These are phyloP conservation scores for Glaucopsyche alexis DNA, from an alignment of 2,888 invertebrate genomes.

Conservation along the genomic window DNA sequence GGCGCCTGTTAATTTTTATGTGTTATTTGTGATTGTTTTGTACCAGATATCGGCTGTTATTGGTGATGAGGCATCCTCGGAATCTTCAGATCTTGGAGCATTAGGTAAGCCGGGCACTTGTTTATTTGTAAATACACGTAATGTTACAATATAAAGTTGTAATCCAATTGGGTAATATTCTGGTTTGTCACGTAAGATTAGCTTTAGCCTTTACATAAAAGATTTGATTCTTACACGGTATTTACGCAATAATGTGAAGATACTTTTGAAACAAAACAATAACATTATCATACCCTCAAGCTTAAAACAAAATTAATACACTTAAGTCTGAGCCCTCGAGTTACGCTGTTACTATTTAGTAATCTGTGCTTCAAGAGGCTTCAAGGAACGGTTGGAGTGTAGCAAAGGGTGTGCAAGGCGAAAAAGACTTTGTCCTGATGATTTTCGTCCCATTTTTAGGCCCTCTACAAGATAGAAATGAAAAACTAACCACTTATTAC, in stretches of 20 bases:
- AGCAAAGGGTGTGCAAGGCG: no score
- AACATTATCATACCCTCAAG: no score
- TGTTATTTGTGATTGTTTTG: constrained; percentile 65
- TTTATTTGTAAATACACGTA: not conserved
- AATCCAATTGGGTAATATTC: not conserved
- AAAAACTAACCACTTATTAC: no score
- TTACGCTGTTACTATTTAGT: no score
- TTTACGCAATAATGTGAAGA: not conserved
- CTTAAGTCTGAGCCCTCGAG: no score
- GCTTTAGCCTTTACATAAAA: no score
- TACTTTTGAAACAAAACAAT: not conserved
- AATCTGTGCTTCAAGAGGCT: no score
- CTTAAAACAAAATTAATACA: no score
- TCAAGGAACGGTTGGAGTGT: no score
- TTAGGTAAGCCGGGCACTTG: constrained; percentile 51
- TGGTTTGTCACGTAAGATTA: constrained; percentile 29
- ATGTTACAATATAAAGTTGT: not conserved
- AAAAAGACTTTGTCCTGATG: no score
- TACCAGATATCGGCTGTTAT: constrained; percentile 62
- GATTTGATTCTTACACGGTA: not conserved
- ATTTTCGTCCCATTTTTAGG: no score
- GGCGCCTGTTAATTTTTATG: constrained; percentile 69
- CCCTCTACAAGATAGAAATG: no score
- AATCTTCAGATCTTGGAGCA: constrained; percentile 62
- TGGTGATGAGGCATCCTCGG: constrained; percentile 64